Conservation (phyloP, 2,888 invertebrate genomes). For the Argynnis bischoffii region DNA sequence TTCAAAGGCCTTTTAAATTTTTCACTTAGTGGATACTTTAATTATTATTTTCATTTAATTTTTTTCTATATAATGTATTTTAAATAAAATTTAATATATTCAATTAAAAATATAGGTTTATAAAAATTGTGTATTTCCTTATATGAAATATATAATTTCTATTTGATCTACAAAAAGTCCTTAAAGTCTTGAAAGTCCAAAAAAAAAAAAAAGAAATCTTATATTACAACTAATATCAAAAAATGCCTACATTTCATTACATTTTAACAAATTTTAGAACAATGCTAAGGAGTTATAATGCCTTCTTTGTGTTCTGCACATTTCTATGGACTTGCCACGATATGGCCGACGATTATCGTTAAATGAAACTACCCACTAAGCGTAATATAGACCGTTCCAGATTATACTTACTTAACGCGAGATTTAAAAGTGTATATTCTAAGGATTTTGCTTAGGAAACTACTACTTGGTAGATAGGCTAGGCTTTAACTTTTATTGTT, state of each 20-base stretch:
- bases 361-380: slow-evolving; percentile 53
- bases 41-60: slow-evolving; percentile 10
- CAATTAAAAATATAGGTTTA: no score
- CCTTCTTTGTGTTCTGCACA: slow-evolving; percentile 31
- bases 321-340: slow-evolving; percentile 34
- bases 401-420: slow-evolving; percentile 44
- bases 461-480: no score
- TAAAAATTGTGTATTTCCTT: no score
- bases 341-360: slow-evolving; percentile 50
- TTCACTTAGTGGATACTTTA: neutral
- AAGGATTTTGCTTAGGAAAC: slow-evolving; percentile 22
- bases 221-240: neutral
- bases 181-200: neutral
- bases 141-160: no score
- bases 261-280: slow-evolving; percentile 14
- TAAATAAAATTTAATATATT: neutral
- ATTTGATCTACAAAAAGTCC: no score
- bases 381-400: slow-evolving; percentile 51
- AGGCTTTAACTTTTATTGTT: no score
- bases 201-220: neutral
- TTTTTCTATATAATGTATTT: neutral
- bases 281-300: slow-evolving; percentile 24
- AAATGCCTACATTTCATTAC: slow-evolving; percentile 13
- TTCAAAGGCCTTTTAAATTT: slow-evolving; percentile 30
- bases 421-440: slow-evolving; percentile 43